phyloP scores from a whole-genome alignment of 1,140 invertebrate genomes.

The Sesamia nonagrioides region DNA sequence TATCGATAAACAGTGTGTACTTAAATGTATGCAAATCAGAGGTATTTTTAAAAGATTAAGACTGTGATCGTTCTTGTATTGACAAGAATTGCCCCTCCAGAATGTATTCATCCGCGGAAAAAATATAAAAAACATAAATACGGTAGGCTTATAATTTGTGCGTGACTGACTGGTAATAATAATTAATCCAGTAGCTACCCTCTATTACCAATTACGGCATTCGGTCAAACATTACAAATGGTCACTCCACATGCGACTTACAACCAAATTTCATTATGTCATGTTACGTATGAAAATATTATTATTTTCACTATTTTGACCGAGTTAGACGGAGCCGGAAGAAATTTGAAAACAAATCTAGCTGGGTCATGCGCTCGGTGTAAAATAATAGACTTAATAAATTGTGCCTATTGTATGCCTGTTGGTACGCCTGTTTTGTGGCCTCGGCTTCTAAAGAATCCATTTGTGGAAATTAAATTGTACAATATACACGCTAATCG shows the following conservation, averaged over 20 bases:
- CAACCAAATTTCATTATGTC: conserved; percentile 35
- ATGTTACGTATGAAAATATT: conserved; percentile 46
- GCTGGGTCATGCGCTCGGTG: conserved; percentile 24
- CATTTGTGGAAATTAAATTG: conserved; percentile 19
- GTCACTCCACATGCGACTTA: conserved; percentile 50
- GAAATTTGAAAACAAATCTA: conserved; percentile 48
- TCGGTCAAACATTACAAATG: conserved; percentile 54
- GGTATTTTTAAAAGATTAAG: no score
- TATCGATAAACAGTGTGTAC: no score
- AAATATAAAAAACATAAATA: conserved; percentile 5
- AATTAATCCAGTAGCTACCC: conserved; percentile 49
- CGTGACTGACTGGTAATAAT: conserved; percentile 50
- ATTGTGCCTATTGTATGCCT: conserved; percentile 30
- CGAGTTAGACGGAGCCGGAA: conserved; percentile 44
- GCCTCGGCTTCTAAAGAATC: conserved; percentile 3
- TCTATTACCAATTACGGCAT: conserved; percentile 50
- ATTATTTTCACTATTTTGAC: conserved; percentile 25
- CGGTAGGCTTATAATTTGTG: conserved; percentile 23
- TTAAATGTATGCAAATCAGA: no score
- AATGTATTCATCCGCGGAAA: neutral
- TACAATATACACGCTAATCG: neutral
- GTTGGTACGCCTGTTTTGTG: conserved; percentile 10
- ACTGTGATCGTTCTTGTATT: no score
- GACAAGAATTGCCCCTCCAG: no score
- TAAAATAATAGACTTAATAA: conserved; percentile 31